Evolutionary conservation across 2,888 invertebrate genomes (phyloP), one percentile per base, ranked within the genome.

Genomic region (Leucophora obtusa): DNA sequence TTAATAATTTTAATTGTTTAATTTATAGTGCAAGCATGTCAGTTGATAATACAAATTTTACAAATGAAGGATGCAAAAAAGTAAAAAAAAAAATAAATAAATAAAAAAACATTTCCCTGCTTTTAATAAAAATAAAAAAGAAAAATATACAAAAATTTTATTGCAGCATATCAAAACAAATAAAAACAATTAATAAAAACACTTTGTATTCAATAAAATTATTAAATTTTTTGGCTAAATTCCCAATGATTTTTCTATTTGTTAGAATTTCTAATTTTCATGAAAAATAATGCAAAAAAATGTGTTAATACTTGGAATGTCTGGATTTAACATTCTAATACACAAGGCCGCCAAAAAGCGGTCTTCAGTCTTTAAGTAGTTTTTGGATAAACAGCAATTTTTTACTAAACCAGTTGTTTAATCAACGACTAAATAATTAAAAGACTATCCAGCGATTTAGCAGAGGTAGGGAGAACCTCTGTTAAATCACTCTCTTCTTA

Each of bases 211-310:
- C 69, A 58, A 74, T 65, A 65, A 68, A 66, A 54, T 65, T 65
- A 70, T 65, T 63, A 69, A 18, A 53, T 65, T 71, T 70, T 58
- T 63, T 76, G 70, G 76, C 70, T 9, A 14, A 38, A 70, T 70
- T 70, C 70, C 76, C 58, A 76, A 70, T 70, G 18, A 59, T n/a
- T 50, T 28, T 63, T 59, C 4, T 43, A 60, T 38, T 33, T 47
- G n/a, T 47, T 5, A n/a, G 10, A 24, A 24, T 28, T 28, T 28
- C 6, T 28, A 6, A 28, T 28, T 28, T 28, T 28, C 28, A 28
- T 1, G 28, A 6, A 28, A 6, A 28, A 28, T 28, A 28, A 21
- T 3, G 21, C 21, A 21, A 21, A 21, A 18, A 18, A 54, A 17
- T 50, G 24, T 33, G 47, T 33, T 33, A 17, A 63, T 63, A 43